Evolutionary conservation across 2,888 invertebrate genomes (phyloP).

Genomic region (Lepidocyrtoides sp.): DNA sequence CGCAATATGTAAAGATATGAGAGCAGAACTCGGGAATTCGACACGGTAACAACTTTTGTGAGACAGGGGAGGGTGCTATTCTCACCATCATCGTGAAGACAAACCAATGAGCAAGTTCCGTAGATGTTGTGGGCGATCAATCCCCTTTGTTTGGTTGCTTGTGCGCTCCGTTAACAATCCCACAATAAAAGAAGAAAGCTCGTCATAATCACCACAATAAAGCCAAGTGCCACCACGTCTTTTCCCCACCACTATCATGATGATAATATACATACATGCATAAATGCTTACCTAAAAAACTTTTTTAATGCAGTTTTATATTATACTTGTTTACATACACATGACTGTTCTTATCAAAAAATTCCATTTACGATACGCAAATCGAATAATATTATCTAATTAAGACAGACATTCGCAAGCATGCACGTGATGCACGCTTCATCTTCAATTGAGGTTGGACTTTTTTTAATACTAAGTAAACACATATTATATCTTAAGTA

Average conservation of each 20-base stretch:
- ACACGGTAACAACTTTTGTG: not conserved
- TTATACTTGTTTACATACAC: too few species aligned
- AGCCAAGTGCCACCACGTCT: not conserved
- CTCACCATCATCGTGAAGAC: conserved; percentile 66
- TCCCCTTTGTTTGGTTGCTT: conserved; percentile 74
- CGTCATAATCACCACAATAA: conserved; percentile 12
- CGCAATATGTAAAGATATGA: not conserved
- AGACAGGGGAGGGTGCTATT: conserved; percentile 65
- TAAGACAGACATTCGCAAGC: too few species aligned
- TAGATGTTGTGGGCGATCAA: conserved; percentile 74
- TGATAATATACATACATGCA: not conserved
- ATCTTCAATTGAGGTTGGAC: too few species aligned
- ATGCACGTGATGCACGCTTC: too few species aligned
- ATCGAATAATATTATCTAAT: too few species aligned
- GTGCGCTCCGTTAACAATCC: conserved; percentile 73
- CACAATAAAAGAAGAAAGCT: conserved; percentile 31
- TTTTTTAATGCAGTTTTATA: too few species aligned
- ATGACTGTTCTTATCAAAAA: too few species aligned
- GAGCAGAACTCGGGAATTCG: conserved; percentile 34
- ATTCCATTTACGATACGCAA: too few species aligned
- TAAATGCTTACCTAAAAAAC: not conserved
- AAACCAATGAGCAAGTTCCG: conserved; percentile 73
- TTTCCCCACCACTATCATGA: not conserved
- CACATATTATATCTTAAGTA: too few species aligned
- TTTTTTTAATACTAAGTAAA: too few species aligned